A percentile compares a stretch with the other conserved stretches of the same genome.
Evolutionary conservation across 2,797 vertebrate genomes (phyloP).

Genomic region (Sebastes wilsoni): DNA sequence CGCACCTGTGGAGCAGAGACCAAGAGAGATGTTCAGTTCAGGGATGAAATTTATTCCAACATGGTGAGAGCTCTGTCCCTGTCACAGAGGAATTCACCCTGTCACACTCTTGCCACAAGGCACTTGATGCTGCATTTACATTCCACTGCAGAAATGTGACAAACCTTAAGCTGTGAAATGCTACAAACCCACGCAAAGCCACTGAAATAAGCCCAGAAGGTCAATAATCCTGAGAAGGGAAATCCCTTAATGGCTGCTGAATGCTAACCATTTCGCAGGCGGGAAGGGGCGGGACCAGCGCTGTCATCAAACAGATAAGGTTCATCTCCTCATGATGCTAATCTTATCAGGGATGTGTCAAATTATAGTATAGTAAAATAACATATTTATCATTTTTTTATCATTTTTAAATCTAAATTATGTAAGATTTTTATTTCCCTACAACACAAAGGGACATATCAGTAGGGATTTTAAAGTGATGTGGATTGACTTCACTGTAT

Average conservation of each 20-base stretch:
- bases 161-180: conserved; percentile 63
- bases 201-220: conserved; percentile 65
- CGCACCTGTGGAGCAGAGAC: conserved; percentile 86
- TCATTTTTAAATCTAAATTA: not conserved
- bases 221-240: conserved; percentile 72
- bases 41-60: conserved; percentile 37
- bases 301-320: conserved; percentile 7
- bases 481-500: not conserved
- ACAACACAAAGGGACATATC: not conserved
- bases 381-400: not conserved
- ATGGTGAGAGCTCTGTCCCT: conserved; percentile 12
- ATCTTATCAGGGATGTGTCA: conserved; percentile 41
- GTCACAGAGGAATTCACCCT: conserved; percentile 44
- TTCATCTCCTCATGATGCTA: conserved; percentile 49
- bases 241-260: conserved; percentile 73
- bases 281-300: conserved; percentile 1
- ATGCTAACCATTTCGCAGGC: conserved; percentile 31
- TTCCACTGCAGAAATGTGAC: conserved; percentile 49
- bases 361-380: conserved; percentile 9
- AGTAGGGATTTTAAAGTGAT: not conserved
- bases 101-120: conserved; percentile 38
- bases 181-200: conserved; percentile 57
- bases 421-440: not conserved
- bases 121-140: conserved; percentile 40
- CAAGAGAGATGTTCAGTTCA: conserved; percentile 58